phyloP scores from a whole-genome alignment of 2,888 invertebrate genomes.

The Chrysolina americana region DNA sequence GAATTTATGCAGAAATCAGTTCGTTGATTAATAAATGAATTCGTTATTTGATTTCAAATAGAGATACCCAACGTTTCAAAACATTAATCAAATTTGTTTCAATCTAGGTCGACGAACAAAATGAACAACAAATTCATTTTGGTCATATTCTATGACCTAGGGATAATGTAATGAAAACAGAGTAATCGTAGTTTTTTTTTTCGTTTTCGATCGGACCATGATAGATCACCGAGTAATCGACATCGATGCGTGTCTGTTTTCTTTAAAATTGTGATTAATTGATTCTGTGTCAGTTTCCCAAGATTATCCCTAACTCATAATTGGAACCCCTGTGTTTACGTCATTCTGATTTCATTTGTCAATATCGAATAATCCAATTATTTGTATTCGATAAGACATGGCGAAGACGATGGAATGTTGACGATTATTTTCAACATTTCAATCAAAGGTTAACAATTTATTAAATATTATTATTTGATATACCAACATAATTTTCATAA shows the following conservation, averaged over 20 bases:
- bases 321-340: not conserved
- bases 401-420: too few relatives aligned
- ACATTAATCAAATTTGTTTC: not conserved
- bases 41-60: not conserved
- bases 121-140: not conserved
- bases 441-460: too few relatives aligned
- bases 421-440: too few relatives aligned
- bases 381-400: not conserved
- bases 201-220: not conserved
- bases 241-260: not conserved
- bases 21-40: not conserved
- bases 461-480: too few relatives aligned
- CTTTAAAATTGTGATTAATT: not conserved
- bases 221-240: not conserved
- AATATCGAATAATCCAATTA: not conserved
- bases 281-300: not conserved
- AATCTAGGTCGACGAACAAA: not conserved
- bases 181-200: not conserved
- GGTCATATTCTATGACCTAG: not conserved
- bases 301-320: not conserved
- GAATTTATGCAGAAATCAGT: not conserved
- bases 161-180: not conserved
- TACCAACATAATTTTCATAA: too few relatives aligned
- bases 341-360: constrained; percentile 17
- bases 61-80: not conserved